phyloP scores from a whole-genome alignment of 2,888 invertebrate genomes.

The Anagyrus pseudococci region DNA sequence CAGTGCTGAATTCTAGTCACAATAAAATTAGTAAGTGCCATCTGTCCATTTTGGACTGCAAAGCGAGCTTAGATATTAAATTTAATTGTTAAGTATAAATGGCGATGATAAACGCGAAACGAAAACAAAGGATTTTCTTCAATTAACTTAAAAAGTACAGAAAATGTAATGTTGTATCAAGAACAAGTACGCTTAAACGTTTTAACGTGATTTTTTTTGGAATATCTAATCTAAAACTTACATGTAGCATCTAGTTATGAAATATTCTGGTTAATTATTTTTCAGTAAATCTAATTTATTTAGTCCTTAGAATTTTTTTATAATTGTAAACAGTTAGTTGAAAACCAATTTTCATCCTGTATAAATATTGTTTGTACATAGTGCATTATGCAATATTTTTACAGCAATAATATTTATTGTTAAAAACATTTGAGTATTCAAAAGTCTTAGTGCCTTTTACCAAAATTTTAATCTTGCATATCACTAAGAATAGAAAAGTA shows the following conservation, averaged over 20 bases:
- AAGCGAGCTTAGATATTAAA: slow-evolving; percentile 18
- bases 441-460: not conserved
- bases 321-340: too few relatives aligned
- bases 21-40: slow-evolving; percentile 32
- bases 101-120: not conserved
- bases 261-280: too few relatives aligned
- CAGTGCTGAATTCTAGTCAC: slow-evolving; percentile 25
- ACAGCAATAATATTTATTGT: too few relatives aligned
- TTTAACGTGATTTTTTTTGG: too few relatives aligned
- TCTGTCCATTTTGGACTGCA: slow-evolving; percentile 12
- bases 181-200: slow-evolving; percentile 35
- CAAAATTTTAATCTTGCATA: not conserved
- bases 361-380: slow-evolving; percentile 5
- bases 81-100: slow-evolving; percentile 18
- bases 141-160: not conserved
- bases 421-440: slow-evolving; percentile 7
- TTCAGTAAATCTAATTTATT: too few relatives aligned
- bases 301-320: too few relatives aligned
- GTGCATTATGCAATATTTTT: too few relatives aligned
- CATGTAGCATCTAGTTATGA: too few relatives aligned
- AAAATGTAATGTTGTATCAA: slow-evolving; percentile 16
- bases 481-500: not conserved
- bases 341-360: slow-evolving; percentile 20
- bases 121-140: not conserved
- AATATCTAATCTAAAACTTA: too few relatives aligned